Conservation (phyloP, 2,113 vertebrate species). For the Percopsis transmontana region DNA sequence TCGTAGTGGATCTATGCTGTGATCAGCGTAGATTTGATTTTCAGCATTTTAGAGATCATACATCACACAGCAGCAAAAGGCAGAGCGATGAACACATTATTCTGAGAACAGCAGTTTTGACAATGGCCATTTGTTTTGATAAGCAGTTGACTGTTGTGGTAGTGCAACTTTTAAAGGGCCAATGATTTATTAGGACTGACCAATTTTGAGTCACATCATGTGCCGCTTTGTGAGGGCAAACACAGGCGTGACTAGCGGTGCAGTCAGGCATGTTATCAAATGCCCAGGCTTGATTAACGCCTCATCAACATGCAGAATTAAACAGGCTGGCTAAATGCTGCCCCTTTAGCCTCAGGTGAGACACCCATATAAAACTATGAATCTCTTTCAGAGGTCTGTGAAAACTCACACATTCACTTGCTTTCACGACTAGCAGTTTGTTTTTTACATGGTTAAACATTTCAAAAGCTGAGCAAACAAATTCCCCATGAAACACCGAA, state of each 20-base stretch:
- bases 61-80: slow-evolving; percentile 49
- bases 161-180: slow-evolving; percentile 50
- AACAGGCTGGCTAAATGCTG: slow-evolving; percentile 52
- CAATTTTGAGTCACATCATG: slow-evolving; percentile 70
- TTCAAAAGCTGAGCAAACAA: slow-evolving; percentile 34
- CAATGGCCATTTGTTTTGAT: slow-evolving; percentile 72
- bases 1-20: slow-evolving; percentile 4
- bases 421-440: not conserved
- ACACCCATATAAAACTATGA: slow-evolving; percentile 51
- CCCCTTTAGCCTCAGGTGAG: slow-evolving; percentile 40
- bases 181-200: slow-evolving; percentile 71
- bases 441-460: slow-evolving; percentile 40
- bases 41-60: slow-evolving; percentile 55
- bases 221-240: slow-evolving; percentile 59
- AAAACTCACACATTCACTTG: slow-evolving; percentile 28
- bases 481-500: slow-evolving; percentile 53
- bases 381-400: slow-evolving; percentile 18
- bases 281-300: slow-evolving; percentile 65
- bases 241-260: slow-evolving; percentile 66
- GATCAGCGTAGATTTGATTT: slow-evolving; percentile 31
- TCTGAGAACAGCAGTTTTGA: slow-evolving; percentile 62
- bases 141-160: slow-evolving; percentile 62
- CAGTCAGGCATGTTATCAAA: slow-evolving; percentile 71
- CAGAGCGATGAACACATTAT: slow-evolving; percentile 65
- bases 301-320: slow-evolving; percentile 71